A percentile compares a stretch with the other conserved stretches of the same genome.
Conservation (phyloP, 1,140 invertebrate genomes). For the Tetragnatha versicolor region DNA sequence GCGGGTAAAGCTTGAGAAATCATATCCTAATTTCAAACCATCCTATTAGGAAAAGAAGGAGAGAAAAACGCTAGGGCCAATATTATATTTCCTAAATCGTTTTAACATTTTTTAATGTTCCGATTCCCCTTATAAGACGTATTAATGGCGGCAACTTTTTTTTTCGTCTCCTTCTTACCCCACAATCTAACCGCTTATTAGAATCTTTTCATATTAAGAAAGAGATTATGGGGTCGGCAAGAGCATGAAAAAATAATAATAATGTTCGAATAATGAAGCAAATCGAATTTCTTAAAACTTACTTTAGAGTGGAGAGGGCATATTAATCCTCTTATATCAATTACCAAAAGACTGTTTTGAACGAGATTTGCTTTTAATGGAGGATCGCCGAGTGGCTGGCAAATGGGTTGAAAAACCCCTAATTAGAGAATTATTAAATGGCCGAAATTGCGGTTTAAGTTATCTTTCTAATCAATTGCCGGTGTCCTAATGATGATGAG, state of each 20-base stretch:
- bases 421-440: slow-evolving; percentile 55
- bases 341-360: slow-evolving; percentile 54
- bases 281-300: slow-evolving; percentile 53
- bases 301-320: slow-evolving; percentile 38
- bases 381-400: slow-evolving; percentile 24
- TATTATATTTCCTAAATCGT: slow-evolving; percentile 49
- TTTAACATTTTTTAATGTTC: slow-evolving; percentile 52
- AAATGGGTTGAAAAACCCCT: slow-evolving; percentile 53
- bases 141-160: slow-evolving; percentile 10
- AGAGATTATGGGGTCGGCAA: slow-evolving; percentile 48
- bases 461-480: slow-evolving; percentile 53
- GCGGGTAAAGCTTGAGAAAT: neutral
- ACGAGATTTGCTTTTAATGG: slow-evolving; percentile 55
- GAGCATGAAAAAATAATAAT: slow-evolving; percentile 10
- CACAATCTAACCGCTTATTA: slow-evolving; percentile 11
- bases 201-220: slow-evolving; percentile 40
- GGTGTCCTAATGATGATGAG: slow-evolving; percentile 48
- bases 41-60: neutral
- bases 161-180: neutral
- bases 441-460: slow-evolving; percentile 53
- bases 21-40: slow-evolving; percentile 26
- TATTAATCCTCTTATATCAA: slow-evolving; percentile 56
- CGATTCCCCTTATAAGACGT: slow-evolving; percentile 26
- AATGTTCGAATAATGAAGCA: slow-evolving; percentile 45
- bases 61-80: neutral